Conservation (phyloP, 2,888 invertebrate genomes). For the Iselma pallidipennis region DNA sequence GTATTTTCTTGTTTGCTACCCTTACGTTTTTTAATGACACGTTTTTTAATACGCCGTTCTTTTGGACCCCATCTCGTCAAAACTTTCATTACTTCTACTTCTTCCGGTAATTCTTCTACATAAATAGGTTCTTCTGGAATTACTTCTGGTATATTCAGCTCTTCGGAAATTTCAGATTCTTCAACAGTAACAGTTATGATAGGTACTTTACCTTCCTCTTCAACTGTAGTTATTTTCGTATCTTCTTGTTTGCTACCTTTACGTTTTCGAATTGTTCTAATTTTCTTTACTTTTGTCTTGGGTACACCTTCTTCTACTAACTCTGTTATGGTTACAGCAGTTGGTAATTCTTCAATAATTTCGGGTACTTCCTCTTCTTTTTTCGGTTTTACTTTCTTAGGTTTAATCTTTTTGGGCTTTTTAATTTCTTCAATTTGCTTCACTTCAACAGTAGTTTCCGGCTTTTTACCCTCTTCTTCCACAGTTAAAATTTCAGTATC, state of each 20-base stretch:
- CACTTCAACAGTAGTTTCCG: slow-evolving; percentile 45
- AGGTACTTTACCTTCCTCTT: slow-evolving; percentile 42
- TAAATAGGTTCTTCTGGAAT: slow-evolving; percentile 31
- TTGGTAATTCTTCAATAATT: slow-evolving; percentile 42
- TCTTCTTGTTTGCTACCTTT: slow-evolving; percentile 49
- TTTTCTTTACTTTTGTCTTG: slow-evolving; percentile 46
- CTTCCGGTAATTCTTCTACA: slow-evolving; percentile 52
- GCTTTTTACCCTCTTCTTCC: slow-evolving; percentile 44
- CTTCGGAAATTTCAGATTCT: slow-evolving; percentile 40
- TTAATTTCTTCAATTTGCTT: slow-evolving; percentile 32
- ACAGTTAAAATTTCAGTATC: slow-evolving; percentile 53
- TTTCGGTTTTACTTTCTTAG: slow-evolving; percentile 39
- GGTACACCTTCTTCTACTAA: slow-evolving; percentile 37
- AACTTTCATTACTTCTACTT: slow-evolving; percentile 44
- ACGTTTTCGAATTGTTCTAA: slow-evolving; percentile 49
- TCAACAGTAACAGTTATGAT: slow-evolving; percentile 40
- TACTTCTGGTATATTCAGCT: slow-evolving; percentile 26
- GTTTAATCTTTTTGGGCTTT: slow-evolving; percentile 35
- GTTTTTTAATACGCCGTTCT: slow-evolving; percentile 50
- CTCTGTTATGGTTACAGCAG: slow-evolving; percentile 50
- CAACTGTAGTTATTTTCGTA: slow-evolving; percentile 46
- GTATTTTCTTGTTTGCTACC: slow-evolving; percentile 54
- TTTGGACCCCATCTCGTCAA: slow-evolving; percentile 30
- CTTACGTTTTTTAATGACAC: slow-evolving; percentile 54
- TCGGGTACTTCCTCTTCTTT: slow-evolving; percentile 38